phyloP scores from a whole-genome alignment of 2,113 vertebrate species.

The Pelusios castaneus region DNA sequence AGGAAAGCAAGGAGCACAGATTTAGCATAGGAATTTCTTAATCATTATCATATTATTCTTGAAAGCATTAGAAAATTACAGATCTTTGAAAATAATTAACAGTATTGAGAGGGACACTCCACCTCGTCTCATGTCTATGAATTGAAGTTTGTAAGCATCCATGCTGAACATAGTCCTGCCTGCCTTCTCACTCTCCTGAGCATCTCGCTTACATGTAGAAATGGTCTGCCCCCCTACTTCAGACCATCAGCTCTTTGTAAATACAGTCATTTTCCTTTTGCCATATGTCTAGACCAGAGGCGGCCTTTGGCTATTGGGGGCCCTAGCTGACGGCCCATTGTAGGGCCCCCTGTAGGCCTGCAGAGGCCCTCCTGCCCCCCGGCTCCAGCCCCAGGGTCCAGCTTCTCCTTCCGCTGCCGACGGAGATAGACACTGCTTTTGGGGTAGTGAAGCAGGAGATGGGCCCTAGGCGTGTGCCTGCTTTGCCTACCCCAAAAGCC shows the following conservation, averaged over 20 bases:
- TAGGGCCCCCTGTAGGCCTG: too few relatives aligned
- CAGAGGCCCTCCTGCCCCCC: too few relatives aligned
- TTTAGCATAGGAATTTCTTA: neutral
- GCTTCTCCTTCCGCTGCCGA: too few relatives aligned
- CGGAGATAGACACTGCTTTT: too few relatives aligned
- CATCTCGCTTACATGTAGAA: neutral
- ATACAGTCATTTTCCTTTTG: neutral
- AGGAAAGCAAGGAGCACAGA: neutral
- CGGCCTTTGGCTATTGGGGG: too few relatives aligned
- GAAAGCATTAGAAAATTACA: neutral
- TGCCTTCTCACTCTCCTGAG: neutral
- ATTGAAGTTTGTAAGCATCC: neutral
- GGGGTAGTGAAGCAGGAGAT: too few relatives aligned
- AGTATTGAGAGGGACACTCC: neutral
- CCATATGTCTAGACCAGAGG: neutral
- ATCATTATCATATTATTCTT: neutral
- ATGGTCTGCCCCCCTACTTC: neutral
- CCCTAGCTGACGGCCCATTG: too few relatives aligned
- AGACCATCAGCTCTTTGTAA: neutral
- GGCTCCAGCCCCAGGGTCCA: too few relatives aligned
- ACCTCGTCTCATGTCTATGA: neutral
- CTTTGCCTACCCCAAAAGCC: too few relatives aligned
- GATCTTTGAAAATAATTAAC: neutral
- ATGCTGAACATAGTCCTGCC: neutral
- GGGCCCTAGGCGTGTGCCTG: too few relatives aligned